A percentile compares a stretch with the other conserved stretches of the same genome.
Conservation (phyloP, 1,140 invertebrate species). For the Brachionus rubens region DNA sequence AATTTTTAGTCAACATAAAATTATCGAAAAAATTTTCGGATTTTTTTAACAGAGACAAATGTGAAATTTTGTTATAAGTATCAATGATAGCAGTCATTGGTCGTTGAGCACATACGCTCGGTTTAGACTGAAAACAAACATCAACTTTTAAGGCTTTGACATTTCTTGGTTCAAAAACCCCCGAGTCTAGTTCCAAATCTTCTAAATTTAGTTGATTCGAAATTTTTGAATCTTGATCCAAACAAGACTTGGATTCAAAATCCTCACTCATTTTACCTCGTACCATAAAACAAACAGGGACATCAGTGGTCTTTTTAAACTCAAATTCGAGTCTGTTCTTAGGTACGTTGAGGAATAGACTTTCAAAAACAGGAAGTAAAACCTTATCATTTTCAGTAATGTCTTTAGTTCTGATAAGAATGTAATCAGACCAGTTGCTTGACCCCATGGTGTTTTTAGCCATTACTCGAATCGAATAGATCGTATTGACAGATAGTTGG, state of each 20-base stretch:
- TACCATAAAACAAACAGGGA: not conserved
- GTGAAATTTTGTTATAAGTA: conserved; percentile 42
- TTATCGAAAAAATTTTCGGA: not conserved
- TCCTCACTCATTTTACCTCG: not conserved
- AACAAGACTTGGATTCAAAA: not conserved
- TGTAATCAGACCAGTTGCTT: conserved; percentile 19
- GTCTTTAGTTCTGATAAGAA: not conserved
- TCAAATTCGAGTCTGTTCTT: conserved; percentile 35
- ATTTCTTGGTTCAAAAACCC: not conserved
- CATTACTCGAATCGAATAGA: conserved; percentile 8
- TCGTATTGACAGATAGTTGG: not conserved
- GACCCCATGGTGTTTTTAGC: not conserved
- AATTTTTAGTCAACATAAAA: not conserved
- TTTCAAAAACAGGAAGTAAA: not conserved
- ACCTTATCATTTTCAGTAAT: not conserved
- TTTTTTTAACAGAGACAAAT: conserved; percentile 5
- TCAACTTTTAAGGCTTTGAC: not conserved
- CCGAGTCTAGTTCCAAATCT: not conserved
- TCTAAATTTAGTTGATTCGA: not conserved
- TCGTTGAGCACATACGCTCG: not conserved
- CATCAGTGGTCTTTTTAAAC: not conserved
- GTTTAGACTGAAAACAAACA: not conserved
- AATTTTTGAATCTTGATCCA: not conserved
- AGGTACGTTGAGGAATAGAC: conserved; percentile 23
- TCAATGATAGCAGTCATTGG: conserved; percentile 36